These are phyloP conservation scores for Phaedon cochleariae DNA, from an alignment of 2,888 invertebrate genomes.

Conservation along the genomic window DNA sequence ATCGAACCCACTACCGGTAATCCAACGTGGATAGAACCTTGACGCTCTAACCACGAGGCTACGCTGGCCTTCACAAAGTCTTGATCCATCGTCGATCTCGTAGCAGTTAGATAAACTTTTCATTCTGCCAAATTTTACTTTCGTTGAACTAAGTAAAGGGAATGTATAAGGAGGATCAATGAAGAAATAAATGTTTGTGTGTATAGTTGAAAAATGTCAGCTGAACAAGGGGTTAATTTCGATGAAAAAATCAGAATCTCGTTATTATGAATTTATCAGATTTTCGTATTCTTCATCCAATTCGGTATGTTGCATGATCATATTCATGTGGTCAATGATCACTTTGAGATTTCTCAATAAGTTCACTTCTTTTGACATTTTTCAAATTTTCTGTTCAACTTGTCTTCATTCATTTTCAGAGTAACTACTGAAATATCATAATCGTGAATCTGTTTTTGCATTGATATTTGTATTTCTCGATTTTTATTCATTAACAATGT, in stretches of 20 bases:
- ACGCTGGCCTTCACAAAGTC: too few species aligned
- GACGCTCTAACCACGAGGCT: too few species aligned
- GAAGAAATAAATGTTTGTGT: neutral
- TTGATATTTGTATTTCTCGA: neutral
- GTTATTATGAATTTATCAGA: conserved; percentile 1
- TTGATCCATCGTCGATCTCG: neutral
- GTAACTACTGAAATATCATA: neutral
- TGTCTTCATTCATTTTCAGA: too few species aligned
- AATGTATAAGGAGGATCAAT: neutral
- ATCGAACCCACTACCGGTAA: too few species aligned
- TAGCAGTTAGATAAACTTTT: neutral
- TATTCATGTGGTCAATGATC: neutral
- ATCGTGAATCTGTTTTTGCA: neutral
- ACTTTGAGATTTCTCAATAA: conserved; percentile 2
- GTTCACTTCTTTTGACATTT: neutral
- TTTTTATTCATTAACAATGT: too few species aligned
- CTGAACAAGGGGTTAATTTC: neutral
- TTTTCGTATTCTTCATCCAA: neutral
- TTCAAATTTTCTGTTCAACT: too few species aligned
- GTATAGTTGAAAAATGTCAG: conserved; percentile 2
- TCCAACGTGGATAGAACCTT: too few species aligned
- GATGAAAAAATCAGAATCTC: neutral
- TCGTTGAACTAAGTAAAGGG: neutral
- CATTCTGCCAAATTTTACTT: neutral
- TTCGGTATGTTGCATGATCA: neutral